Evolutionary conservation across 2,113 vertebrate species (phyloP).

Genomic region (Zeus faber): DNA sequence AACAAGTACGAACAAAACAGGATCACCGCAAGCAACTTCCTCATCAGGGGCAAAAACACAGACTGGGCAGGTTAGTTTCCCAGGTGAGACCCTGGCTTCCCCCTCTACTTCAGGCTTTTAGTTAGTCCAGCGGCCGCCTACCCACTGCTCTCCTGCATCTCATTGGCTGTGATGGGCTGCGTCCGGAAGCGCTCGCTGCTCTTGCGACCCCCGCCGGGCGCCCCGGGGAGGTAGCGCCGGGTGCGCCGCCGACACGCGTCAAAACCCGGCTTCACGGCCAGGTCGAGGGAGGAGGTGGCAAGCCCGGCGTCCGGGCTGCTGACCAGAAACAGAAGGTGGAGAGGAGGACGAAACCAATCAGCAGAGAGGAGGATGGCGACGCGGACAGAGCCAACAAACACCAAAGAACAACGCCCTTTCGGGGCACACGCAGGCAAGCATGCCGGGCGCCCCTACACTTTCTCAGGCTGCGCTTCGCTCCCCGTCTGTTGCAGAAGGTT

Average conservation of each 20-base stretch:
- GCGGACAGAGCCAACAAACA: neutral
- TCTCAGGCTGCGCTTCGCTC: too few species aligned
- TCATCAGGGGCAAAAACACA: too few species aligned
- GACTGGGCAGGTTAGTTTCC: too few species aligned
- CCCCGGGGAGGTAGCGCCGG: slow-evolving; percentile 61
- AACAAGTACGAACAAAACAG: neutral
- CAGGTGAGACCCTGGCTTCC: too few species aligned
- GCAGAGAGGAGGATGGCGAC: slow-evolving; percentile 14
- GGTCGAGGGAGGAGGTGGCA: slow-evolving; percentile 54
- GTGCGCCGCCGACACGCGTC: slow-evolving; percentile 51
- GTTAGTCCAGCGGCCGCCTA: too few species aligned
- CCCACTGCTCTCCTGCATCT: slow-evolving; percentile 73
- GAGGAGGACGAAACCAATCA: slow-evolving; percentile 11
- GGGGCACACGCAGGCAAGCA: slow-evolving; percentile 37
- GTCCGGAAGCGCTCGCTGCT: slow-evolving; percentile 76
- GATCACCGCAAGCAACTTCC: too few species aligned
- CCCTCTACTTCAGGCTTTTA: too few species aligned
- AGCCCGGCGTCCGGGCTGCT: slow-evolving; percentile 37
- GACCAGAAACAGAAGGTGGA: slow-evolving; percentile 11
- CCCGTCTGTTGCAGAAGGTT: slow-evolving; percentile 71
- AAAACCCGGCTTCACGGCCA: slow-evolving; percentile 43
- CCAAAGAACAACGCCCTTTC: slow-evolving; percentile 14
- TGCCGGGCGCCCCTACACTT: slow-evolving; percentile 66
- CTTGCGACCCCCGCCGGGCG: slow-evolving; percentile 56
- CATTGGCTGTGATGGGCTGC: slow-evolving; percentile 75